phyloP scores from a whole-genome alignment of 1,140 invertebrate genomes.

The Spodoptera litura region DNA sequence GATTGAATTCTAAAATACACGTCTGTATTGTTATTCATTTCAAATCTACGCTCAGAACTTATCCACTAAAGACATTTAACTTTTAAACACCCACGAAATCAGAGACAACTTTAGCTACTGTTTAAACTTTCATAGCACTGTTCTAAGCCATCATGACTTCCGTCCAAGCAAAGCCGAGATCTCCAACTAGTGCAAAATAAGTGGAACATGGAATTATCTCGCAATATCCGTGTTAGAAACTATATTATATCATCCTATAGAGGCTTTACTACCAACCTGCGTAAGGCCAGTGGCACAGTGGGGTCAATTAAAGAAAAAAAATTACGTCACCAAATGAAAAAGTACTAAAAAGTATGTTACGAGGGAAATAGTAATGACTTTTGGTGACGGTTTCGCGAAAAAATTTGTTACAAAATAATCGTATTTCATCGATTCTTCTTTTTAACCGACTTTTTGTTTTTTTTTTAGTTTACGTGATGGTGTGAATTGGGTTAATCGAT shows the following conservation, averaged over 20 bases:
- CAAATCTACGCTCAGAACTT: background rate
- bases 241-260: conserved; percentile 72
- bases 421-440: background rate
- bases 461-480: background rate
- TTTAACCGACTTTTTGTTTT: background rate
- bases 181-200: conserved; percentile 64
- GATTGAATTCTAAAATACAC: too few relatives aligned
- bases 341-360: background rate
- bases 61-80: conserved; percentile 4
- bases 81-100: conserved; percentile 20
- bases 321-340: background rate
- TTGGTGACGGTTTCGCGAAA: conserved; percentile 21
- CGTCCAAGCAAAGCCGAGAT: conserved; percentile 26
- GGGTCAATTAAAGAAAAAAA: conserved; percentile 21
- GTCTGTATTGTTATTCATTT: too few relatives aligned
- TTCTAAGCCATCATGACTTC: conserved; percentile 35
- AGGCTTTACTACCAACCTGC: conserved; percentile 61
- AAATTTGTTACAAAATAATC: background rate
- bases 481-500: too few relatives aligned
- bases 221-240: conserved; percentile 71
- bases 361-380: background rate
- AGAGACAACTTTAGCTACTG: background rate
- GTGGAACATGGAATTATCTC: conserved; percentile 71
- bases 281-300: conserved; percentile 53
- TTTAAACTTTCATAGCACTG: conserved; percentile 30